Percentiles rank a stretch among this genome's conserved stretches.
Conservation (phyloP, 2,797 vertebrate species). For the Gambusia yucatana region DNA sequence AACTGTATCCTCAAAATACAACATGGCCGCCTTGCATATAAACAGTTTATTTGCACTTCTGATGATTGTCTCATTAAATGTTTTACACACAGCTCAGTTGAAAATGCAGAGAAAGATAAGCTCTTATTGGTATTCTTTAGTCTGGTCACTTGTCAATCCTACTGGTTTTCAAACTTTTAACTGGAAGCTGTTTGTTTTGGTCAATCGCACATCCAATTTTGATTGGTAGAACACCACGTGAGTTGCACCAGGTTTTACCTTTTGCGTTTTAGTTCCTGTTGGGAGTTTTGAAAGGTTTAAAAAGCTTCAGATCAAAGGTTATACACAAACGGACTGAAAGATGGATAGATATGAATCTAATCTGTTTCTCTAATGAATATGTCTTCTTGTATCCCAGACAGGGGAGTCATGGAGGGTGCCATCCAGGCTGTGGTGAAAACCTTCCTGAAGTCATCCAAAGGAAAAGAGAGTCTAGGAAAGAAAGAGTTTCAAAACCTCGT, state of each 20-base stretch:
- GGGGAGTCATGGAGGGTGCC: constrained; percentile 80
- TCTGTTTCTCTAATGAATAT: constrained; percentile 17
- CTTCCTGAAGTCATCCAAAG: constrained; percentile 79
- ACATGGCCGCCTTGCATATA: background rate
- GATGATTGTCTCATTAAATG: background rate
- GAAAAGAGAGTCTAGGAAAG: constrained; percentile 76
- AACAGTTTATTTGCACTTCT: background rate
- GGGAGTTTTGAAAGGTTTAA: background rate
- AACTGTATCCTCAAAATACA: background rate
- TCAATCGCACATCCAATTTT: background rate
- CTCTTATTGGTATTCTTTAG: background rate
- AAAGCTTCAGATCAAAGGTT: background rate
- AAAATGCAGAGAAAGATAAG: background rate
- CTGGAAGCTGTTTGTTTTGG: background rate
- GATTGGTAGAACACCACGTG: background rate
- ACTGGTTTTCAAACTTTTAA: background rate
- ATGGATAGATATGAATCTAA: background rate
- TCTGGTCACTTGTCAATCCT: background rate
- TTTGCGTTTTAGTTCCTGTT: background rate
- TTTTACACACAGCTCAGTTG: background rate
- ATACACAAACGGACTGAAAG: background rate
- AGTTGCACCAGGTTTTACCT: background rate
- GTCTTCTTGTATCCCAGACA: constrained; percentile 41
- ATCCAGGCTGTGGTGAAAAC: constrained; percentile 80
- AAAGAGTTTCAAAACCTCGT: constrained; percentile 82